These are phyloP conservation scores for Cinara cedri DNA, from an alignment of 2,888 invertebrate species.

Conservation along the genomic window DNA sequence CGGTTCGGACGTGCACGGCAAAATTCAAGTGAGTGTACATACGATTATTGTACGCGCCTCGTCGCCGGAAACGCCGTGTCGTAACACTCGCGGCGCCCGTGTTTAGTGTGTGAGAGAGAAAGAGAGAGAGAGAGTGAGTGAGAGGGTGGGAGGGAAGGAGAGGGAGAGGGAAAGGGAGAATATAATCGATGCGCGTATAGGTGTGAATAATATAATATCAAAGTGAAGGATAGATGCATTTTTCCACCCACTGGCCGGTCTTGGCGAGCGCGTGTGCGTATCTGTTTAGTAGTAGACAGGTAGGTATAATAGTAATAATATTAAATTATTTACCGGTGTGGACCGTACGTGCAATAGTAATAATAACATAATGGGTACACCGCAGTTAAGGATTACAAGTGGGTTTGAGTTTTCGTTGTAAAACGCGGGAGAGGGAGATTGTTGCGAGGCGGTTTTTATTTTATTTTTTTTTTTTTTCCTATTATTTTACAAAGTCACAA, in stretches of 20 bases:
- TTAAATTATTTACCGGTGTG: too few relatives aligned
- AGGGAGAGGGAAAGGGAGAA: too few relatives aligned
- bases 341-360: too few relatives aligned
- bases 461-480: slow-evolving; percentile 13
- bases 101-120: too few relatives aligned
- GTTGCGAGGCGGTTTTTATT: slow-evolving; percentile 49
- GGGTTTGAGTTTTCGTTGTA: slow-evolving; percentile 49
- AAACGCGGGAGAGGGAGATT: slow-evolving; percentile 35
- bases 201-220: too few relatives aligned
- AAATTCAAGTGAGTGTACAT: slow-evolving; percentile 65
- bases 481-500: slow-evolving; percentile 44
- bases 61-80: too few relatives aligned
- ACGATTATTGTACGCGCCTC: neutral
- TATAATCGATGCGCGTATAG: too few relatives aligned
- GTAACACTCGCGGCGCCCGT: too few relatives aligned
- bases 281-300: neutral
- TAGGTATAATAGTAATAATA: too few relatives aligned
- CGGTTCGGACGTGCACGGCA: slow-evolving; percentile 64
- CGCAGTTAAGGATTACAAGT: slow-evolving; percentile 22
- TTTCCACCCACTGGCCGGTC: slow-evolving; percentile 40
- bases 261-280: neutral
- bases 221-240: neutral
- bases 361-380: too few relatives aligned
- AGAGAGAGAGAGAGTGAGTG: too few relatives aligned
- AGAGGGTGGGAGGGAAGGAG: too few relatives aligned